Evolutionary conservation across 2,113 vertebrate species (phyloP), one percentile per base, ranked within the genome.

Genomic region (Cacatua alba): DNA sequence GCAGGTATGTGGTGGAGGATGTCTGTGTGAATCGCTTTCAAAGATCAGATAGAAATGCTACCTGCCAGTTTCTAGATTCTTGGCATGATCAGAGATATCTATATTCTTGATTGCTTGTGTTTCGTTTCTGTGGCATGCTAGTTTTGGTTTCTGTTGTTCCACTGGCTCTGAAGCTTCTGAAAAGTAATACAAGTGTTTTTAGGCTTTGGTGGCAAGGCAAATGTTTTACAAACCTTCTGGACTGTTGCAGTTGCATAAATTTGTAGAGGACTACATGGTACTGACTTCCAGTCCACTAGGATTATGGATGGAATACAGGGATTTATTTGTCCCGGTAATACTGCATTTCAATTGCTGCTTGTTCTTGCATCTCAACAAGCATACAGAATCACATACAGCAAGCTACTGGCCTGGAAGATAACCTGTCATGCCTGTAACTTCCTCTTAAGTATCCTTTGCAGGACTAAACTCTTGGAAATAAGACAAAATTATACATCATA

Each of bases 381-480:
- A 18, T 74, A 55, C n/a, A 64, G 44, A 46, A 44, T 43, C 60
- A 9, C 17, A 28, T 13, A 41, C 37, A 78, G 6, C 37, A n/a
- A 71, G 24, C 35, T 68, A 13, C 55, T 92, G 65, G 37, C 25
- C 49, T 87, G 91, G 64, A 91, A 95, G 83, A 17, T 52, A 69
- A 71, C 25, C 11, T 17, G 43, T 92, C 69, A 52, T 65, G 29
- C 33, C 57, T 92, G 39, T 78, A 43, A 39, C 37, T 74, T 79
- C 33, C 33, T 37, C 62, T 77, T 37, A 63, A 78, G 11, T 41
- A 24, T 31, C 33, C 48, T 77, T 75, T 74, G n/a, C 39, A 91
- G 57, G 53, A 81, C 71, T 57, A 92, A 93, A 85, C 7, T 3
- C 29, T 71, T 84, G 93, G 74, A 89, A 96, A 55, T 31, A 82